Evolutionary conservation across 53 echinoderm and acorn worm genomes (phyloP), one percentile per base, ranked within the genome.

Genomic region (Echinometra lucunter): DNA sequence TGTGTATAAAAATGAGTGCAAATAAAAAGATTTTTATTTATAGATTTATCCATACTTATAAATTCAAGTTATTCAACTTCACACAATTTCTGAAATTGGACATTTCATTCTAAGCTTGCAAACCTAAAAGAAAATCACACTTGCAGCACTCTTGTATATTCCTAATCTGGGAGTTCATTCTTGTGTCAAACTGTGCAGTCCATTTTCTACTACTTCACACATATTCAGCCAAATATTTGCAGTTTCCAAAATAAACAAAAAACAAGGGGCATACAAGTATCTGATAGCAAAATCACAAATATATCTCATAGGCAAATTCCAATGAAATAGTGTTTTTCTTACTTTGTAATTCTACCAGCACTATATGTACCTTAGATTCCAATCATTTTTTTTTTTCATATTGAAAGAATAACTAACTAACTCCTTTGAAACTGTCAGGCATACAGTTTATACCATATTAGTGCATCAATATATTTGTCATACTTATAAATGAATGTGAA

Each of bases 121-220:
- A 66, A 21, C 6, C 27, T 66, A 66, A 0, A 66, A 7, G 19
- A n/a, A n/a, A n/a, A 19, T 0, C 66, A 32, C 15, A 69, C 32
- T 69, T 28, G 34, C 69, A 69, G 69, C 69, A 69, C 69, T 69
- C n/a, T n/a, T n/a, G n/a, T n/a, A n/a, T n/a, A n/a, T n/a, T n/a
- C 69, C 2, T 11, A 30, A 5, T 10, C n/a, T 6, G 11, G 28
- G 4, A 28, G 5, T 28, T 28, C 11, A 28, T 10, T 32, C 69
- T 30, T 30, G 69, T 1, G 69, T 78, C 32, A 32, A 12, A 40
- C 40, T 40, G 40, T 78, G 3, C 40, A 78, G 40, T 78, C 16
- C 38, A 78, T 2, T 38, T 19, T 38, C 17, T 38, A 17, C 21
- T 34, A 40, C 12, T 78, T 18, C 18, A 40, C 37, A 78, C n/a